Conservation (phyloP, 2,113 vertebrate species). For the Ciconia boyciana region DNA sequence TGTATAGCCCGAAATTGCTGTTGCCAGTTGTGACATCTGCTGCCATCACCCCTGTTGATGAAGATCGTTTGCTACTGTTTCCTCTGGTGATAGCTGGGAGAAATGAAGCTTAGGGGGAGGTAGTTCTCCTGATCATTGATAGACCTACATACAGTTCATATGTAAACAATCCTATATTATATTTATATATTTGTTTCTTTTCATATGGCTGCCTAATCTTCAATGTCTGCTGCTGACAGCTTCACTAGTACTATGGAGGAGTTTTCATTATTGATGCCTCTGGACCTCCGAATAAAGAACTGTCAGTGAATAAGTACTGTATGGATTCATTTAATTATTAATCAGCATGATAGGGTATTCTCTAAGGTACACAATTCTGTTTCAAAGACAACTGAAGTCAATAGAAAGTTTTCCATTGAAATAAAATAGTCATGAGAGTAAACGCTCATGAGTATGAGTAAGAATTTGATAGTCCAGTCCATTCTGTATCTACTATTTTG, state of each 20-base stretch:
- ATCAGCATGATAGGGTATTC: conserved; percentile 1
- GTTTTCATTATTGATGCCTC: conserved; percentile 40
- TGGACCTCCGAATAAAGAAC: conserved; percentile 8
- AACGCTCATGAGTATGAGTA: background rate
- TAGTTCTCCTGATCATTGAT: background rate
- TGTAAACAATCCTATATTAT: background rate
- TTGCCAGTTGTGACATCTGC: background rate
- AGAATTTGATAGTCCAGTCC: background rate
- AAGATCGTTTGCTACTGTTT: background rate
- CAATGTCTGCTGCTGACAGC: background rate
- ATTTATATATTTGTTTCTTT: background rate
- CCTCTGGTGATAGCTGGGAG: background rate
- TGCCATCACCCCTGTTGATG: background rate
- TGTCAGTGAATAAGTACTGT: conserved; percentile 36
- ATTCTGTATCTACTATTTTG: background rate
- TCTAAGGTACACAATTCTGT: conserved; percentile 15
- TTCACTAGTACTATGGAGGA: background rate
- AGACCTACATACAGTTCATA: background rate
- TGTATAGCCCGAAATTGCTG: background rate
- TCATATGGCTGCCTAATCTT: background rate
- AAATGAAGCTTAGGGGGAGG: background rate
- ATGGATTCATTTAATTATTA: conserved; percentile 57
- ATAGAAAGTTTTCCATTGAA: conserved; percentile 33
- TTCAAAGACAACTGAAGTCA: conserved; percentile 41
- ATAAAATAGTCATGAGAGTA: conserved; percentile 30